A percentile compares a stretch with the other conserved stretches of the same genome.
These are phyloP conservation scores for Iphiclides podalirius DNA, from an alignment of 2,888 invertebrate species.

Conservation along the genomic window DNA sequence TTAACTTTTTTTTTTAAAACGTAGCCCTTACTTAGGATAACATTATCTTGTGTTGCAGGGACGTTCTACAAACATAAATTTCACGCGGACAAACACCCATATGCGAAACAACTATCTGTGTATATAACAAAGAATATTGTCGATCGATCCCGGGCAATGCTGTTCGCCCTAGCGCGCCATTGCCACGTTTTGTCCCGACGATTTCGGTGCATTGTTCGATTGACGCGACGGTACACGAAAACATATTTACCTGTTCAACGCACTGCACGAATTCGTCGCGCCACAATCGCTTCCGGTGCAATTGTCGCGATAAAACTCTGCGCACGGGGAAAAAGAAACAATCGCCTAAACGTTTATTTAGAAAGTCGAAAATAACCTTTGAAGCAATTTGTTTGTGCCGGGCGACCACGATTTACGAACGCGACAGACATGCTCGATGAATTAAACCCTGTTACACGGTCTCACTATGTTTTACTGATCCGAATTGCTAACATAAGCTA, in stretches of 20 bases:
- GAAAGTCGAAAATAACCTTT: not conserved
- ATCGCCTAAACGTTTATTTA: conserved; percentile 14
- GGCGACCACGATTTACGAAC: not conserved
- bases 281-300: conserved; percentile 19
- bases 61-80: too few relatives aligned
- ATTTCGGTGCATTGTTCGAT: conserved; percentile 20
- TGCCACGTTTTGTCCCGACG: conserved; percentile 5
- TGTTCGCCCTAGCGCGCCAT: conserved; percentile 12
- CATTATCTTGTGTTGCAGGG: too few relatives aligned
- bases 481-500: not conserved
- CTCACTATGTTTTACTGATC: too few relatives aligned
- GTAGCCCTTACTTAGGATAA: too few relatives aligned
- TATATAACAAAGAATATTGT: too few relatives aligned
- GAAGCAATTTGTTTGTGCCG: not conserved
- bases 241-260: conserved; percentile 28
- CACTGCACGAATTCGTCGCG: conserved; percentile 27
- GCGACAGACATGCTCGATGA: too few relatives aligned
- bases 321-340: not conserved
- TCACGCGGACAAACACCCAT: too few relatives aligned
- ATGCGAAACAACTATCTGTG: too few relatives aligned
- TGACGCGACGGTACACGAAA: conserved; percentile 10
- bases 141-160: too few relatives aligned
- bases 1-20: too few relatives aligned
- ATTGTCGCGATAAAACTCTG: conserved; percentile 15
- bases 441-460: too few relatives aligned